Evolutionary conservation across 2,797 vertebrate species (phyloP).

Genomic region (Hippopotamyrus pictus): DNA sequence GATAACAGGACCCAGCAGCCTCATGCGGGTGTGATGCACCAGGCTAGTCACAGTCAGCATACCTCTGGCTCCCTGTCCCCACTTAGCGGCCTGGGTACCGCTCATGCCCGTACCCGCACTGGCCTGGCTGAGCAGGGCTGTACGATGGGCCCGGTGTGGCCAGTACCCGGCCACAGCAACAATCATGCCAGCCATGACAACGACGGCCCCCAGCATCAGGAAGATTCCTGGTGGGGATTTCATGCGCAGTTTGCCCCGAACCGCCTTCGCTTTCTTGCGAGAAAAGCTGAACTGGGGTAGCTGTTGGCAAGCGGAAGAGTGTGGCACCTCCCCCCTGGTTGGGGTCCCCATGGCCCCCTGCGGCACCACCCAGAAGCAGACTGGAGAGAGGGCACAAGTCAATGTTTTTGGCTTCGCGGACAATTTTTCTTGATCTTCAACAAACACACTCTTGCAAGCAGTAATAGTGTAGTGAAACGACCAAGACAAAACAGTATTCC

Average conservation of each 20-base stretch:
- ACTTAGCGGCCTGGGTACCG: conserved; percentile 40
- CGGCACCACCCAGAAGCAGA: conserved; percentile 39
- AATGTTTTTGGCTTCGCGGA: not conserved
- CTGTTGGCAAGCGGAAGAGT: conserved; percentile 27
- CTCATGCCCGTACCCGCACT: conserved; percentile 1
- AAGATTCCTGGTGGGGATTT: conserved; percentile 84
- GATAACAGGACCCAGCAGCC: conserved; percentile 86
- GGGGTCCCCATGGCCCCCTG: conserved; percentile 55
- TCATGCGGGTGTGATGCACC: conserved; percentile 77
- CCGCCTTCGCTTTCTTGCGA: conserved; percentile 52
- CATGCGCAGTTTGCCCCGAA: conserved; percentile 81
- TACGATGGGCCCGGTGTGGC: conserved; percentile 65
- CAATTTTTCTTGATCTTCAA: not conserved
- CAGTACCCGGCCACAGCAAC: conserved; percentile 91
- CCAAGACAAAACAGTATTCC: not conserved
- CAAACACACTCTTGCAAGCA: not conserved
- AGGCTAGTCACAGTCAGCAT: conserved; percentile 46
- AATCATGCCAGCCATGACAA: conserved; percentile 82
- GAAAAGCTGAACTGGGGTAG: conserved; percentile 51
- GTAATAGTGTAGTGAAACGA: not conserved
- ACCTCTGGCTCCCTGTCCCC: conserved; percentile 48
- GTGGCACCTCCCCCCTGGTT: conserved; percentile 30
- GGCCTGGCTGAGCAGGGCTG: conserved; percentile 28
- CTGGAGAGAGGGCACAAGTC: conserved; percentile 20
- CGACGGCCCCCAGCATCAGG: conserved; percentile 73